Evolutionary conservation across 2,797 vertebrate genomes (phyloP).

Genomic region (Leptatherina wallacei): DNA sequence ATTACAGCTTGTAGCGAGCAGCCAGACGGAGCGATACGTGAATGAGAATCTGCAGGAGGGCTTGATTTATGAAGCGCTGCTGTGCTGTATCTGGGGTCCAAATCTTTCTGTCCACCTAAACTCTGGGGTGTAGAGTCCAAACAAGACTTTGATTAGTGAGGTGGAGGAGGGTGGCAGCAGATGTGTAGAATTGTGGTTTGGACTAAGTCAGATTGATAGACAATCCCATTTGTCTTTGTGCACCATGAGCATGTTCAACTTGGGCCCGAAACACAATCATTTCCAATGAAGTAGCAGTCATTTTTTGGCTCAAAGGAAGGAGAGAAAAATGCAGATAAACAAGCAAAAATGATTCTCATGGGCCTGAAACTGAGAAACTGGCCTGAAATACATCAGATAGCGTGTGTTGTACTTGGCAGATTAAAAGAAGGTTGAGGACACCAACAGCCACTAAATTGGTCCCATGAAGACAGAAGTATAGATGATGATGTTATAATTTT

Average conservation of each 20-base stretch:
- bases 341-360: slow-evolving; percentile 20
- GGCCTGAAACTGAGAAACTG: background rate
- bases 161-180: slow-evolving; percentile 39
- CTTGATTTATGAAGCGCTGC: slow-evolving; percentile 91
- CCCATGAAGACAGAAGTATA: background rate
- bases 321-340: slow-evolving; percentile 16
- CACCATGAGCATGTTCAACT: slow-evolving; percentile 8
- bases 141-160: slow-evolving; percentile 50
- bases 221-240: background rate
- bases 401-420: background rate
- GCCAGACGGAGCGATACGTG: slow-evolving; percentile 89
- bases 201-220: slow-evolving; percentile 6
- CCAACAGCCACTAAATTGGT: background rate
- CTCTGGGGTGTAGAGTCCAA: slow-evolving; percentile 81
- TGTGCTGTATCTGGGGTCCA: slow-evolving; percentile 85
- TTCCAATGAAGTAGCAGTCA: slow-evolving; percentile 18
- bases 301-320: slow-evolving; percentile 16
- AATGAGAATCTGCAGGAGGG: slow-evolving; percentile 87
- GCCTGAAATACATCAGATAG: background rate
- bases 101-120: slow-evolving; percentile 89
- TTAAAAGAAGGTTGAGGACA: background rate
- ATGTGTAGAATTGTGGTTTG: slow-evolving; percentile 1
- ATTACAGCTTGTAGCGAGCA: slow-evolving; percentile 95
- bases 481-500: background rate
- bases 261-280: slow-evolving; percentile 20